These are phyloP conservation scores for Nautilus pompilius DNA, from an alignment of 1,140 invertebrate species.

Conservation along the genomic window DNA sequence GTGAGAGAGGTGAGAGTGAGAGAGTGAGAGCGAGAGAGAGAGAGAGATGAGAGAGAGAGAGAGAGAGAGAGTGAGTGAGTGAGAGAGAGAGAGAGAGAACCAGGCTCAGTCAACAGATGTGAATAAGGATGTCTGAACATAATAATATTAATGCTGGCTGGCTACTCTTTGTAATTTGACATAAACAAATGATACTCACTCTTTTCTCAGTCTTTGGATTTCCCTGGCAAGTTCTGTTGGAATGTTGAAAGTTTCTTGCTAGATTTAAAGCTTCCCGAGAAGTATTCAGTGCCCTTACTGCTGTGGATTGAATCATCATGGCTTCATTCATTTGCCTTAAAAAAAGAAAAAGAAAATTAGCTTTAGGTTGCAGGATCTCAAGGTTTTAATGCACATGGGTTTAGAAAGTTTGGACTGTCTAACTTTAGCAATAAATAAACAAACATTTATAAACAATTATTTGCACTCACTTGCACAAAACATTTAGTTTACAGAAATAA, in stretches of 20 bases:
- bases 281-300: slow-evolving; percentile 77
- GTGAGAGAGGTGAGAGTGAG: not conserved
- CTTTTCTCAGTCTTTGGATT: slow-evolving; percentile 43
- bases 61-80: not conserved
- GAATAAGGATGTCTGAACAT: not conserved
- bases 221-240: slow-evolving; percentile 65
- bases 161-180: not conserved
- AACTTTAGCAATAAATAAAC: too few relatives aligned
- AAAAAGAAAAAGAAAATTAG: too few relatives aligned
- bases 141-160: not conserved
- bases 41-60: not conserved
- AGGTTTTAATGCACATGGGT: too few relatives aligned
- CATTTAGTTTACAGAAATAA: too few relatives aligned
- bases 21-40: too few relatives aligned
- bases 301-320: slow-evolving; percentile 71
- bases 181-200: slow-evolving; percentile 26
- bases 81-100: not conserved
- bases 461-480: too few relatives aligned
- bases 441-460: too few relatives aligned
- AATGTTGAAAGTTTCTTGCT: slow-evolving; percentile 75
- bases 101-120: too few relatives aligned
- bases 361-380: too few relatives aligned
- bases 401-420: too few relatives aligned
- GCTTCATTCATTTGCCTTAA: slow-evolving; percentile 70
- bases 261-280: slow-evolving; percentile 76